Conservation (phyloP, 2,888 invertebrate species). For the Acleris holmiana region DNA sequence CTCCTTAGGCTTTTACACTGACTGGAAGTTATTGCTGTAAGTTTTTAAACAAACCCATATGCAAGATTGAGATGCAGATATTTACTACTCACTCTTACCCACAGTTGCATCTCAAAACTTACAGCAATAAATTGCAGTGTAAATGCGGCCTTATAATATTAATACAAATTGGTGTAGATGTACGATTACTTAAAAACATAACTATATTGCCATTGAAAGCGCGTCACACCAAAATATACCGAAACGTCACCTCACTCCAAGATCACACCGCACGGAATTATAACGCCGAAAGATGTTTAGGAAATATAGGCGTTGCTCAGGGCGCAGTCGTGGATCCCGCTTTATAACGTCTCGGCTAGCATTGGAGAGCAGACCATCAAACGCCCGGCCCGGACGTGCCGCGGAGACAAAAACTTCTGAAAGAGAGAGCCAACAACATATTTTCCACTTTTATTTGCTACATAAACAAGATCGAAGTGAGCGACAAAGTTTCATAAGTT, state of each 20-base stretch:
- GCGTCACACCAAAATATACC: neutral
- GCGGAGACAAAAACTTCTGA: slow-evolving; percentile 63
- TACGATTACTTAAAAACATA: neutral
- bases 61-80: no score
- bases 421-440: slow-evolving; percentile 58
- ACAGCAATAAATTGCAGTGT: no score
- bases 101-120: no score
- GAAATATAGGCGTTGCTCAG: slow-evolving; percentile 83
- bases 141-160: no score
- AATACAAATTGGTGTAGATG: no score
- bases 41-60: no score
- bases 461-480: slow-evolving; percentile 67
- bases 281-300: slow-evolving; percentile 82
- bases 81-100: no score
- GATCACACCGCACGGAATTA: slow-evolving; percentile 71
- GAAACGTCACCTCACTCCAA: slow-evolving; percentile 63
- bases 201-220: neutral
- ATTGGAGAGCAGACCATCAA: slow-evolving; percentile 85
- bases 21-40: no score
- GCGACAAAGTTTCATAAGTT: slow-evolving; percentile 53
- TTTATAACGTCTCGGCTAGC: slow-evolving; percentile 78
- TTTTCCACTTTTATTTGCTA: slow-evolving; percentile 76
- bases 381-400: slow-evolving; percentile 79
- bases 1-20: no score
- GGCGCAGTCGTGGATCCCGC: slow-evolving; percentile 83